phyloP scores from a whole-genome alignment of 2,888 invertebrate species.

The Thalpophila matura region DNA sequence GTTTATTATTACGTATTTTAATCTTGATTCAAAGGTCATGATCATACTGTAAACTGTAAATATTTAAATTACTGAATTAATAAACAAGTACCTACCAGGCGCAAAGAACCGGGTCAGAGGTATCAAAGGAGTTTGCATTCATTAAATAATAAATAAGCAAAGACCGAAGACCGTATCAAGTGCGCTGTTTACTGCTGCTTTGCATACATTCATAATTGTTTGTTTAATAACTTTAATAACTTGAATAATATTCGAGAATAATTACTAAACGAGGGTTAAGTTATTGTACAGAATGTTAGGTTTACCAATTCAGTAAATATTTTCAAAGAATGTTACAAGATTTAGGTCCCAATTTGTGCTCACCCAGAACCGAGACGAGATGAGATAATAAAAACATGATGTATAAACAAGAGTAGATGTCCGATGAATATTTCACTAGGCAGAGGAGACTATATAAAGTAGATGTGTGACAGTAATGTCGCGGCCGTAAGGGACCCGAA shows the following conservation, averaged over 20 bases:
- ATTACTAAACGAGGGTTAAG: neutral
- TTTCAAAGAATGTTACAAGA: neutral
- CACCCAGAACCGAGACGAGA: neutral
- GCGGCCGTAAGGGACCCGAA: conserved; percentile 9
- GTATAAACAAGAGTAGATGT: conserved; percentile 29
- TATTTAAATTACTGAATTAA: conserved; percentile 52
- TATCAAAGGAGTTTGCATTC: conserved; percentile 52
- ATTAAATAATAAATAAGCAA: conserved; percentile 51
- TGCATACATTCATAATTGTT: conserved; percentile 25
- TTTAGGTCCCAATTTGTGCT: conserved; percentile 1
- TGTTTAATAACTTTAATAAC: neutral
- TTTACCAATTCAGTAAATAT: conserved; percentile 4
- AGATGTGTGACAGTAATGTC: conserved; percentile 27
- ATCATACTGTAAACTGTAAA: conserved; percentile 28
- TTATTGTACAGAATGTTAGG: neutral
- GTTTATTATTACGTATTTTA: neutral
- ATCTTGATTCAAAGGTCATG: conserved; percentile 8
- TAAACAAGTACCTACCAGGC: conserved; percentile 43
- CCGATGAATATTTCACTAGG: conserved; percentile 62
- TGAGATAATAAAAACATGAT: conserved; percentile 31
- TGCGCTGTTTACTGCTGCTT: conserved; percentile 37
- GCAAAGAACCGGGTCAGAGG: conserved; percentile 40
- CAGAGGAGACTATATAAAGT: conserved; percentile 44
- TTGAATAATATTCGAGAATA: neutral
- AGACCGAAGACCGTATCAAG: conserved; percentile 33